These are phyloP conservation scores for Oedothorax gibbosus DNA, from an alignment of 1,140 invertebrate species.

Conservation along the genomic window DNA sequence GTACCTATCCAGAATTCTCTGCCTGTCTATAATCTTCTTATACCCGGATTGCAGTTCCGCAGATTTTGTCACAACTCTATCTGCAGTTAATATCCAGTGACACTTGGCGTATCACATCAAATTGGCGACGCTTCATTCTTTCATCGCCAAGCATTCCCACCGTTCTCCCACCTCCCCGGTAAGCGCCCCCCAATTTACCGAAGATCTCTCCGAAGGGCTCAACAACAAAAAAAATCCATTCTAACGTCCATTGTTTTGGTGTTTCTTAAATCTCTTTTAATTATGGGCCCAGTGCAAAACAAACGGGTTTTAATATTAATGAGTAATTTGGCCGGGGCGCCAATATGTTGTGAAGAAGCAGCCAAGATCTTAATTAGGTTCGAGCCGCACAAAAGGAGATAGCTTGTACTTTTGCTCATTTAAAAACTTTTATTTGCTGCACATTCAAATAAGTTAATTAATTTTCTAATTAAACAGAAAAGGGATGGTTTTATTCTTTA, in stretches of 20 bases:
- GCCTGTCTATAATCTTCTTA: no score
- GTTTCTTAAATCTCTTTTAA: conserved; percentile 61
- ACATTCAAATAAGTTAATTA: conserved; percentile 62
- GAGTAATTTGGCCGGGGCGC: conserved; percentile 57
- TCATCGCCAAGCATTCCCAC: no score
- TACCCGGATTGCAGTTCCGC: no score
- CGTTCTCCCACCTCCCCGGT: conserved; percentile 44
- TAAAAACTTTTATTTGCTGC: conserved; percentile 61
- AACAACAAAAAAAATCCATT: conserved; percentile 41
- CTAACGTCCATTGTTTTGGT: conserved; percentile 48
- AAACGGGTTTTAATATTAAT: conserved; percentile 61
- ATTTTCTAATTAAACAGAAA: conserved; percentile 62
- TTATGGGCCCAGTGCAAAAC: conserved; percentile 58
- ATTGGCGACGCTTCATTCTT: no score
- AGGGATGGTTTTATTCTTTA: conserved; percentile 51
- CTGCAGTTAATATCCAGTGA: no score
- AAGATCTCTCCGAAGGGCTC: conserved; percentile 42
- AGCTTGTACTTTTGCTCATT: conserved; percentile 61
- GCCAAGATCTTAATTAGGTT: conserved; percentile 57
- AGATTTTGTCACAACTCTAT: no score
- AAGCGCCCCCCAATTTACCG: conserved; percentile 59
- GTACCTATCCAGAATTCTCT: no score
- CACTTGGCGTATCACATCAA: no score
- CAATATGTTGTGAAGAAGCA: conserved; percentile 60
- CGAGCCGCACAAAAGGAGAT: conserved; percentile 53